Evolutionary conservation across 2,113 vertebrate species (phyloP), one percentile per base, ranked within the genome.

Genomic region (Percopsis transmontana): DNA sequence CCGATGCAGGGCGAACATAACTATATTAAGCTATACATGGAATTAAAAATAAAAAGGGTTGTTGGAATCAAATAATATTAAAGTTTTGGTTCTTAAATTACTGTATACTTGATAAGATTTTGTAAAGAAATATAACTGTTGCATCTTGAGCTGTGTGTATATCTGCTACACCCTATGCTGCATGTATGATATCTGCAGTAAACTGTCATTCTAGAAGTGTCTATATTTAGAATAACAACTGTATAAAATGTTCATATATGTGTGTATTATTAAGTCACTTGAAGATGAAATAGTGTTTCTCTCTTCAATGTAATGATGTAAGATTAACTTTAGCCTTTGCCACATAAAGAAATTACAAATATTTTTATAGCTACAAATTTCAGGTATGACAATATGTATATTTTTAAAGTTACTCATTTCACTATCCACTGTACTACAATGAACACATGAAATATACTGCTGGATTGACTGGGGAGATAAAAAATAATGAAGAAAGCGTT

Each of bases 401-500:
- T 58, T 69, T 72, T 76, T 61, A 21, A 62, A 68, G 55, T 85
- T 56, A 73, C 82, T 79, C 77, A 70, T 72, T 77, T 79, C 68
- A 88, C 78, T 79, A 80, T 88, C 88, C 88, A 90, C 89, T 91
- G 89, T 90, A 91, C 68, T 84, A 65, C 65, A 81, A 85, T 71
- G 65, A 83, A 81, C 55, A 83, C 66, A 85, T 78, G 42, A 24
- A 40, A 44, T 67, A 72, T 74, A 78, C 23, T 67, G 61, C 52
- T 48, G 19, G 16, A 62, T 52, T 6, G 44, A 3, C 2, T 12
- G 27, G 62, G 60, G 63, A 13, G 60, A 41, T 54, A 16, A 38
- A 18, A 41, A 13, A 47, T 18, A 33, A 16, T 27, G 58, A 51
- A 40, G 6, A 3, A 39, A 56, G 45, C 63, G 50, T 77, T 80